These are phyloP conservation scores for Catonia carolina DNA, from an alignment of 2,888 invertebrate species.

Conservation along the genomic window DNA sequence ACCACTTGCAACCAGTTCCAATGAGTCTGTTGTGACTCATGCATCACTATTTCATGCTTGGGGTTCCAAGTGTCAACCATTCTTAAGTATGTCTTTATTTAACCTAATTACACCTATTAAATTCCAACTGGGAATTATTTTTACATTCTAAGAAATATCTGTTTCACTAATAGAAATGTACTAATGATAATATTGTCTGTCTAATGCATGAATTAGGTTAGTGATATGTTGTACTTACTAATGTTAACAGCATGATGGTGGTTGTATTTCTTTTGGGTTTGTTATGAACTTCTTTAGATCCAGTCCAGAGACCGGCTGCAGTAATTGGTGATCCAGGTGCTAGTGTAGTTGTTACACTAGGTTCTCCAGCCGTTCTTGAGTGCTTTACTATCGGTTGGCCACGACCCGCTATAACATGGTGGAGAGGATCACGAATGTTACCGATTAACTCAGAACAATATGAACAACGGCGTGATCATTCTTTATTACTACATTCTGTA, in stretches of 20 bases:
- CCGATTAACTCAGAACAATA: conserved; percentile 61
- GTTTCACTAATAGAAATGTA: too few species aligned
- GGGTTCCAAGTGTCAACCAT: too few species aligned
- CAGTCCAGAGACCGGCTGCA: conserved; percentile 51
- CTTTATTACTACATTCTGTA: conserved; percentile 66
- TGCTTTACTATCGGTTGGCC: conserved; percentile 82
- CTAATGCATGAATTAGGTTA: too few species aligned
- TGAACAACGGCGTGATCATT: conserved; percentile 66
- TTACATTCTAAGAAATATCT: too few species aligned
- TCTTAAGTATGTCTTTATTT: too few species aligned
- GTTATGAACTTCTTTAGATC: conserved; percentile 45
- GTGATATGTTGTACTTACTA: not conserved
- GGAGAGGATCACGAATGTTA: conserved; percentile 68
- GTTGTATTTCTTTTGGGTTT: not conserved
- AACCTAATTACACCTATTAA: too few species aligned
- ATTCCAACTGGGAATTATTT: too few species aligned
- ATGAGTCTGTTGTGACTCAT: too few species aligned
- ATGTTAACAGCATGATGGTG: conserved; percentile 1
- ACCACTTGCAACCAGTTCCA: too few species aligned
- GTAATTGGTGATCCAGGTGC: conserved; percentile 61
- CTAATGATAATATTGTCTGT: too few species aligned
- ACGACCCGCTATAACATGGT: conserved; percentile 73
- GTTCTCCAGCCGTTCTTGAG: conserved; percentile 60
- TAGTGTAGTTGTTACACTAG: conserved; percentile 61
- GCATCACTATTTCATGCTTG: too few species aligned